Evolutionary conservation across 2,888 invertebrate species (phyloP).

Genomic region (Acleris cristana): DNA sequence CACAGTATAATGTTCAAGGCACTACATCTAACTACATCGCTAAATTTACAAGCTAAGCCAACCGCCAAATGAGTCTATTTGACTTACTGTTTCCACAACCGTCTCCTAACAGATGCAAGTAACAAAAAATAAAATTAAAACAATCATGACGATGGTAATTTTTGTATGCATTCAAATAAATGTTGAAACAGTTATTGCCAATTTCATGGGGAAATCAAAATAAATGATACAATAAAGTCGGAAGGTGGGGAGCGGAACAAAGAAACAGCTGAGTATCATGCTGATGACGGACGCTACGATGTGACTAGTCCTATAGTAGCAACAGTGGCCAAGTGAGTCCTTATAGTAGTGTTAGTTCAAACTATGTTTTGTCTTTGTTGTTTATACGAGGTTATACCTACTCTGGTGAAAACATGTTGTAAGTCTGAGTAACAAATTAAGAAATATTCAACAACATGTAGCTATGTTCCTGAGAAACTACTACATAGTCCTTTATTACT

Average conservation of each 20-base stretch:
- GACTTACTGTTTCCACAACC: slow-evolving; percentile 84
- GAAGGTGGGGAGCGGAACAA: slow-evolving; percentile 18
- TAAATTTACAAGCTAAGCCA: slow-evolving; percentile 76
- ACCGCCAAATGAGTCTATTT: slow-evolving; percentile 73
- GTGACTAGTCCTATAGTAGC: slow-evolving; percentile 26
- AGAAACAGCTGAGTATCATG: slow-evolving; percentile 28
- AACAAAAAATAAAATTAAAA: slow-evolving; percentile 79
- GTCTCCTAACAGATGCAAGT: slow-evolving; percentile 84
- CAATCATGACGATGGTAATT: slow-evolving; percentile 71
- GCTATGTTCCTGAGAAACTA: too few species aligned
- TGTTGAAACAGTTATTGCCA: slow-evolving; percentile 49
- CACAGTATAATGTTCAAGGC: slow-evolving; percentile 47
- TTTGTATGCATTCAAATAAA: slow-evolving; percentile 52
- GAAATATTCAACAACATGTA: too few species aligned
- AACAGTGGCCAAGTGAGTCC: slow-evolving; percentile 17
- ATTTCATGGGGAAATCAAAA: slow-evolving; percentile 54
- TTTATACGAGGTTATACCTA: too few species aligned
- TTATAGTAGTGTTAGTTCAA: neutral
- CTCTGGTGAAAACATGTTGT: too few species aligned
- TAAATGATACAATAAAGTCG: slow-evolving; percentile 31
- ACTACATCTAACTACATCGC: slow-evolving; percentile 63
- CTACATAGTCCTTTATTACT: too few species aligned
- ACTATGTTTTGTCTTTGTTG: too few species aligned
- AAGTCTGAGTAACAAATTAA: too few species aligned
- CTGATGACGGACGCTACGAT: slow-evolving; percentile 30